Base-by-base conservation (phyloP, 2,888 invertebrate genomes). In the Pollenia angustigena region DNA sequence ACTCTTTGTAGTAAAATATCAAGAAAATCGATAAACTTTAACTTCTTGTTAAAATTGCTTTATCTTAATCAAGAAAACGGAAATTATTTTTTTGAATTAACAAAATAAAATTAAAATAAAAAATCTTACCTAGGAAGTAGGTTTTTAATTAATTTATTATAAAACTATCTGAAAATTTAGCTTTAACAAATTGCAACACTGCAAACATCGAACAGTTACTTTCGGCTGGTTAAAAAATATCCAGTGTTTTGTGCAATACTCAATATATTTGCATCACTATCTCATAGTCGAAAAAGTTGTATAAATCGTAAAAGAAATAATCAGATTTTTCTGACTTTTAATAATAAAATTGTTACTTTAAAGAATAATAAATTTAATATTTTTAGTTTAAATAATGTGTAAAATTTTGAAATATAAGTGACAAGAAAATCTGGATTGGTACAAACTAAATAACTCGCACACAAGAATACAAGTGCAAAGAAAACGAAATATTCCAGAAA, bases 401-500 rank as follows among this genome's bases (percentile, higher is more conserved):
- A 44, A 74, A 79, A 54, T 54, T 60, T 58, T 68, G 10, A 7
- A 52, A 60, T 12, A 40, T 10, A 56, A 58, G 72, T 72, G 48
- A 12, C 23, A 40, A 16, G 40, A 40, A 69, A 74, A 32, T 42
- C 44, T 48, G 58, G 50, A 42, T 74, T 56, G 75, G 50, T 14
- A 52, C 16, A 66, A 75, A 76, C 44, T n/a, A 68, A 46, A 52
- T 54, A 10, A 69, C 9, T 48, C 12, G 4, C 44, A 16, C 50
- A 60, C n/a, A 40, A 50, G 14, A 80, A 76, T 18, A 71, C 12
- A 50, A 46, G 42, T 81, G 66, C 11, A 56, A 32, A 66, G 48
- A 58, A 50, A 54, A 54, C 62, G 62, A 74, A 84, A 78, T 71
- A 78, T 84, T 87, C 84, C 79, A 84, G 81, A 84, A 78, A 78